Conservation (phyloP, 2,797 vertebrate genomes). For the Amniataba percoides region DNA sequence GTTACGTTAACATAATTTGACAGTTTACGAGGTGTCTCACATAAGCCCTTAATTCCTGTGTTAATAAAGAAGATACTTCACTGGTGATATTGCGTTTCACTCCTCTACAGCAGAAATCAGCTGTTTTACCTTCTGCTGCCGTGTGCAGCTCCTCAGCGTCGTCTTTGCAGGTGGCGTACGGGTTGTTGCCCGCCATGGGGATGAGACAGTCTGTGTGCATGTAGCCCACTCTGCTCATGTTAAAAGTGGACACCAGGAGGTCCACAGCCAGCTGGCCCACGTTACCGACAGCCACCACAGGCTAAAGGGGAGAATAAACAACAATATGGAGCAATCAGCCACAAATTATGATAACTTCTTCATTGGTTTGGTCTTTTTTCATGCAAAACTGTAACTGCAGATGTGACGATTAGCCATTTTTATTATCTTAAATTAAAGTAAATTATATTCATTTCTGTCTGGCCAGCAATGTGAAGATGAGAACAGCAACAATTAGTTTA, state of each 20-base stretch:
- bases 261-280: slow-evolving; percentile 95
- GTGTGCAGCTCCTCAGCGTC: slow-evolving; percentile 89
- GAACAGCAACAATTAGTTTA: too few species aligned
- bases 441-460: neutral
- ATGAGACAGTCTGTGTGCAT: slow-evolving; percentile 95
- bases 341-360: neutral
- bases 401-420: neutral
- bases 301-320: slow-evolving; percentile 77
- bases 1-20: neutral
- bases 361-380: neutral
- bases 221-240: slow-evolving; percentile 91
- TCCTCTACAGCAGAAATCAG: neutral
- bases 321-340: neutral
- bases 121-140: slow-evolving; percentile 90
- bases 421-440: neutral
- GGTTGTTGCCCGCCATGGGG: slow-evolving; percentile 95
- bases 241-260: slow-evolving; percentile 92
- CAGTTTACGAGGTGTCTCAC: neutral
- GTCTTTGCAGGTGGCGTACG: slow-evolving; percentile 88
- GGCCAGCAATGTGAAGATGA: neutral
- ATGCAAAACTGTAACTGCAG: neutral
- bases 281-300: slow-evolving; percentile 95
- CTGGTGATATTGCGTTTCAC: neutral
- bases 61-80: neutral
- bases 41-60: neutral